These are phyloP conservation scores for Hirundo rustica DNA, from an alignment of 2,797 vertebrate species.

Conservation along the genomic window DNA sequence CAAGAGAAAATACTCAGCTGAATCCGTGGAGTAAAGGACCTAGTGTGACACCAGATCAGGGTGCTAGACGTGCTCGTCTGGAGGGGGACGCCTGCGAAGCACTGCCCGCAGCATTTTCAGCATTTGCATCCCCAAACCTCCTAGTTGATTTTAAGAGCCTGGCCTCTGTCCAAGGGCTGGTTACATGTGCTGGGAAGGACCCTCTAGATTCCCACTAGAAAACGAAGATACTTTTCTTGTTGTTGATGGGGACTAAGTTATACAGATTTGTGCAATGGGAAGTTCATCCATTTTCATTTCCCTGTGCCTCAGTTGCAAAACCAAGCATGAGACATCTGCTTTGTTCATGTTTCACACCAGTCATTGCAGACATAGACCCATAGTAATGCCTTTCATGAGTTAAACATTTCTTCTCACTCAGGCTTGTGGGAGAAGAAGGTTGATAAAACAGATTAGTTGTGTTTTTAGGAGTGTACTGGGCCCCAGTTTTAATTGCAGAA, in stretches of 20 bases:
- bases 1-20: neutral
- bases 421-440: neutral
- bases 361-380: neutral
- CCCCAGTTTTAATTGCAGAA: neutral
- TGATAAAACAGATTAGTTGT: constrained; percentile 2
- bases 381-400: neutral
- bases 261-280: neutral
- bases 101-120: neutral
- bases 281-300: neutral
- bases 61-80: accelerated
- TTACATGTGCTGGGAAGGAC: neutral
- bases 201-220: neutral
- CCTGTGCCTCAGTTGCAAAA: neutral
- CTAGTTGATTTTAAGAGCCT: neutral
- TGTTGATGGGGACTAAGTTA: neutral
- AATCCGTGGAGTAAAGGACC: neutral
- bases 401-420: neutral
- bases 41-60: neutral
- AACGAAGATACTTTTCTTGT: accelerated
- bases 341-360: neutral
- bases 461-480: neutral
- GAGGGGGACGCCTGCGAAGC: neutral
- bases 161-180: neutral
- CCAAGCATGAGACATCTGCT: neutral
- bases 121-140: neutral